Percentiles rank a stretch among this genome's conserved stretches.
phyloP scores from a whole-genome alignment of 2,113 vertebrate genomes.

The Phaetusa simplex region DNA sequence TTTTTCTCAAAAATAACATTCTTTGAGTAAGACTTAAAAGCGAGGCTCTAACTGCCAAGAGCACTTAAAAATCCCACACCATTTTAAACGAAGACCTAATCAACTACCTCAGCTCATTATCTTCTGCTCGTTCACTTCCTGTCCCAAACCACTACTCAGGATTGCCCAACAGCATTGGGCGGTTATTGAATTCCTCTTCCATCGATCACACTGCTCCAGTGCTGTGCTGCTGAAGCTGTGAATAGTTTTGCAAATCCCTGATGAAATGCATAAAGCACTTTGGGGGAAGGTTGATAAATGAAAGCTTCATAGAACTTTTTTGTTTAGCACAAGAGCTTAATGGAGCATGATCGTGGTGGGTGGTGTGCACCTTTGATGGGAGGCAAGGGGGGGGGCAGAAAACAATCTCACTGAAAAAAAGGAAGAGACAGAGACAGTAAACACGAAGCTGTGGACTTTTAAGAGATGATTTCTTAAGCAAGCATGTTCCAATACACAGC shows the following conservation, averaged over 20 bases:
- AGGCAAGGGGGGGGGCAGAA: not conserved
- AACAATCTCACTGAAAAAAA: not conserved
- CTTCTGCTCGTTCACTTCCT: not conserved
- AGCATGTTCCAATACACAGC: not conserved
- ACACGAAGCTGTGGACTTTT: not conserved
- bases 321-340: constrained; percentile 60
- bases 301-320: constrained; percentile 23
- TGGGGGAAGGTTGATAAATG: constrained; percentile 52
- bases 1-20: not conserved
- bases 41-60: not conserved
- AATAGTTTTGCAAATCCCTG: constrained; percentile 57
- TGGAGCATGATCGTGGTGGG: constrained; percentile 48
- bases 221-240: not conserved
- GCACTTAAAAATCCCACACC: not conserved
- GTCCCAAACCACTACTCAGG: not conserved
- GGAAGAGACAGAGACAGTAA: not conserved
- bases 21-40: not conserved
- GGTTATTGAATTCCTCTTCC: constrained; percentile 20
- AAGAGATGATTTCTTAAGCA: not conserved
- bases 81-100: not conserved
- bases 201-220: not conserved
- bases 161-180: not conserved
- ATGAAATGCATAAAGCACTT: constrained; percentile 51
- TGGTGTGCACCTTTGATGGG: not conserved
- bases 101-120: not conserved